Percentiles rank a stretch among this genome's conserved stretches.
phyloP scores from a whole-genome alignment of 2,797 vertebrate genomes.

The Toxotes lorentzi region DNA sequence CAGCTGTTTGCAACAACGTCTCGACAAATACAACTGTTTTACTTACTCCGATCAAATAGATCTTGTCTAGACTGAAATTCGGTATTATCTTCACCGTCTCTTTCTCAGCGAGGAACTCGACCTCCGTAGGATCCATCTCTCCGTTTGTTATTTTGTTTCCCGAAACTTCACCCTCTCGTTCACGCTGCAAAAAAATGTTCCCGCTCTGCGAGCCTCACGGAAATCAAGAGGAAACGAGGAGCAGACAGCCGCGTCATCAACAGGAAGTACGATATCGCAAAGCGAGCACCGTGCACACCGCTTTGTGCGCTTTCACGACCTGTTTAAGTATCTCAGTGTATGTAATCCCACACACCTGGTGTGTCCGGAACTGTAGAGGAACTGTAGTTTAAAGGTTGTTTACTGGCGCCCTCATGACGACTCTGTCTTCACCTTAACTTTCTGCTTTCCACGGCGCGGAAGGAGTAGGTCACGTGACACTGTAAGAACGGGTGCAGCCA shows the following conservation, averaged over 20 bases:
- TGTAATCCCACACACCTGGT: rapidly evolving
- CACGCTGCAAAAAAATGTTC: constrained; percentile 29
- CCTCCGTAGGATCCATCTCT: constrained; percentile 91
- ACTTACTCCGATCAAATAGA: constrained; percentile 95
- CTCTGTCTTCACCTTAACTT: background rate
- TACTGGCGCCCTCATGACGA: background rate
- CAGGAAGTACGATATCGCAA: background rate
- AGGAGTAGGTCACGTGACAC: constrained; percentile 15
- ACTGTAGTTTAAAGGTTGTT: background rate
- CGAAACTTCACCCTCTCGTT: background rate
- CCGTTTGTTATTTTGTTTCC: background rate
- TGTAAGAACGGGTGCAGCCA: background rate
- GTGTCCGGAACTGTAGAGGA: rapidly evolving
- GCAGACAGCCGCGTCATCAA: constrained; percentile 16
- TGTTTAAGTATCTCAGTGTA: background rate
- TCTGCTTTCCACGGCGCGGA: background rate
- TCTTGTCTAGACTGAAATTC: constrained; percentile 95
- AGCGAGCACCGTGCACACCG: rapidly evolving
- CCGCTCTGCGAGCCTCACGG: constrained; percentile 59
- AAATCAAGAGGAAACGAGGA: background rate
- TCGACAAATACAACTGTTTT: rapidly evolving
- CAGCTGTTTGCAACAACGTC: background rate
- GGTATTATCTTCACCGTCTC: constrained; percentile 94
- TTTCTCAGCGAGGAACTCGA: constrained; percentile 95
- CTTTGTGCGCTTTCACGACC: background rate